Evolutionary conservation across 2,888 invertebrate species (phyloP), one percentile per base, ranked within the genome.

Genomic region (Parnassius smintheus): DNA sequence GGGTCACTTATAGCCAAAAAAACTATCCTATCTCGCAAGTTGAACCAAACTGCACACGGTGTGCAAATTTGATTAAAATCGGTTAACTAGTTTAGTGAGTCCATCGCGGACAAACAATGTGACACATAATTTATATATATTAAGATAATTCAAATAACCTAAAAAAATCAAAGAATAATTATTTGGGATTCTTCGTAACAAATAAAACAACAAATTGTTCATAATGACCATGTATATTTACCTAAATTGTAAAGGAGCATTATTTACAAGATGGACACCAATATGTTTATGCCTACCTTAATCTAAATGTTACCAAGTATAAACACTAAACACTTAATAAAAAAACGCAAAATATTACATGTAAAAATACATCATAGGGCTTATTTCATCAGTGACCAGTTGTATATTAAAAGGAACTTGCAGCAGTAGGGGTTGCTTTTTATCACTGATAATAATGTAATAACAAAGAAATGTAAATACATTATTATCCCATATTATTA

Each of bases 241-340:
- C 82, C 86, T 88, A 89, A 83, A 85, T 91, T 91, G 90, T 92
- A 92, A 86, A 91, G 89, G 90, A 91, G 88, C 85, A 83, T 79
- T 92, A 92, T 92, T 86, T 92, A 92, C 92, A 92, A 81, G 85
- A 87, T 91, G 87, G 88, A 91, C 89, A 91, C 84, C 80, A 72
- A 81, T 78, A 77, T 81, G 68, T 78, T 81, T 84, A 74, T 80
- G 79, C 75, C 84, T 85, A 85, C 78, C 79, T 74, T 85, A 84
- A 59, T 72, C 79, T 83, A 84, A 70, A 65, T 74, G 69, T 76
- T 50, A 18, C 53, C 49, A 54, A 57, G 44, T 64, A 60, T 57
- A 64, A 64, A 77, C 67, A 70, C 67, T 72, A 69, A 66, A 67
- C 70, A 72, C 72, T 68, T 73, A 72, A 68, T 64, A 64, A 68